Percentiles rank a stretch among this genome's conserved stretches.
Conservation (phyloP, 2,888 invertebrate species). For the Netelia virgata region DNA sequence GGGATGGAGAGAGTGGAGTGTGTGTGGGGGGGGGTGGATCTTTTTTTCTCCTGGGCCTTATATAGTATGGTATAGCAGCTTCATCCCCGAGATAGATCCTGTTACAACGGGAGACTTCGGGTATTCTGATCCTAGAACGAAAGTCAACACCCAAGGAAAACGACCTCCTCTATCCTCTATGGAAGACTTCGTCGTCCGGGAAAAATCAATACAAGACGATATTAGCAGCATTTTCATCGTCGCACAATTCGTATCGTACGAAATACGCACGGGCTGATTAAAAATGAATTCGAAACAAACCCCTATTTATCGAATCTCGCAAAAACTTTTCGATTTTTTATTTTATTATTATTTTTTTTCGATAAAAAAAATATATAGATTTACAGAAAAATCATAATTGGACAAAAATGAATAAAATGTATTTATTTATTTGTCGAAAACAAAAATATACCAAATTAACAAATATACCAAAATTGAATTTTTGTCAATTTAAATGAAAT, state of each 20-base stretch:
- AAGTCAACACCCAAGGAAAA: constrained; percentile 58
- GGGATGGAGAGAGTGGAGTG: not conserved
- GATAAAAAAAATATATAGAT: no score
- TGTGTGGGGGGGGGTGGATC: constrained; percentile 2
- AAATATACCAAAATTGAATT: not conserved
- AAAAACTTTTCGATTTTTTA: no score
- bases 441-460: no score
- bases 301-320: no score
- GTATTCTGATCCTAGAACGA: constrained; percentile 55
- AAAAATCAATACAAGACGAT: constrained; percentile 62
- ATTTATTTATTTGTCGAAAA: no score
- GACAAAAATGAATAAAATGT: no score
- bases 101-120: constrained; percentile 51
- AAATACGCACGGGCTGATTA: not conserved
- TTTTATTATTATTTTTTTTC: no score
- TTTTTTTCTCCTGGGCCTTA: constrained; percentile 32
- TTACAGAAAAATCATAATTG: no score
- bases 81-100: constrained; percentile 51
- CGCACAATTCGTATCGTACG: not conserved
- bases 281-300: not conserved
- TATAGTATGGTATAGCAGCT: not conserved
- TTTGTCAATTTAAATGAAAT: not conserved
- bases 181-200: constrained; percentile 30
- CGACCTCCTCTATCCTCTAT: constrained; percentile 17
- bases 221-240: constrained; percentile 9